Evolutionary conservation across 2,113 vertebrate species (phyloP), one percentile per base, ranked within the genome.

Genomic region (Dromiciops gliroides): DNA sequence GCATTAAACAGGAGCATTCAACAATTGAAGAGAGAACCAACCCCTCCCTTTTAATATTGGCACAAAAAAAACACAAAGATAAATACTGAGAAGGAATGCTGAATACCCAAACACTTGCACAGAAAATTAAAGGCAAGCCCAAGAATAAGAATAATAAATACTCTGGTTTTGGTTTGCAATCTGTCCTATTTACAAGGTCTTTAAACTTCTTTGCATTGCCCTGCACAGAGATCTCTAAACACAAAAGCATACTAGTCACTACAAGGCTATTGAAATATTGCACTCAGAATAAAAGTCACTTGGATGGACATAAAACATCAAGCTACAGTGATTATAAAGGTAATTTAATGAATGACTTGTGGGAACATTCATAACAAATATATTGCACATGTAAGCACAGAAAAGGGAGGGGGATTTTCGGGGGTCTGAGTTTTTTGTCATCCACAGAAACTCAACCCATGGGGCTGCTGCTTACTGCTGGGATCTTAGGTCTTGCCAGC

Each of bases 1-100:
- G 99, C 99, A 98, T 98, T 99, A 99, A 98, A 99, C 99, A 99
- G 98, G 99, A 99, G 99, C 99, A 99, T 99, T 99, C 99, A 99
- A 99, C 99, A 98, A 97, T 97, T 49, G 98, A 99, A 99, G 99
- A 99, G 99, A 99, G 99, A 99, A 99, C 93, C 75, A 91, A 94
- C 99, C 99, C 99, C 99, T 99, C 99, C 99, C 98, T 98, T 97
- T 96, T 97, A 97, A 94, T 97, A 98, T 98, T 98, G 98, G 98
- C 99, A 99, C 99, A 97, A 98, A 98, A 98, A 98, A 99, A 99
- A 99, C 99, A 99, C 98, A 95, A 99, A 99, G 99, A 98, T 95
- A 97, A 96, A 51, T 97, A 97, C 97, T 91, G 96, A 97, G 98
- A 98, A 94, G 92, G 98, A 98, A 92, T 97, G 98, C 98, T 96